Conservation (phyloP, 2,888 invertebrate species). For the Vanessa cardui region DNA sequence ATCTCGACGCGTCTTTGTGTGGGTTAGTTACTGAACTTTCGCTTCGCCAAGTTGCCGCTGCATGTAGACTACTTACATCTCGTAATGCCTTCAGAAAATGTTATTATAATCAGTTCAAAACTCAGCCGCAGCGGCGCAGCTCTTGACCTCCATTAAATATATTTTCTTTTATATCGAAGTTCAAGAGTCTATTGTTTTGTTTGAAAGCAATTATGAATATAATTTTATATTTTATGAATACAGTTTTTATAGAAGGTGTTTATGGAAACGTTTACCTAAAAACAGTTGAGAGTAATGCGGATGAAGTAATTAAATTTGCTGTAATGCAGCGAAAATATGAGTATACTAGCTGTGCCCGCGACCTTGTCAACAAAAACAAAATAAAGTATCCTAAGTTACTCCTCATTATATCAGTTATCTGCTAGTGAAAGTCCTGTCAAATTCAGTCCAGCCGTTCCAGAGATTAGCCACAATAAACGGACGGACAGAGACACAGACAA, state of each 20-base stretch:
- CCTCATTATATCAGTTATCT: too few species aligned
- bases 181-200: conserved; percentile 6
- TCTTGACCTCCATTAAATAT: conserved; percentile 24
- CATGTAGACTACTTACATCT: conserved; percentile 18
- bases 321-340: too few species aligned
- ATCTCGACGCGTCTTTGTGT: not conserved
- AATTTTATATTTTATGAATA: conserved; percentile 3
- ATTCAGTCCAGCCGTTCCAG: too few species aligned
- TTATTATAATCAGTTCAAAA: conserved; percentile 29
- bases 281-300: too few species aligned
- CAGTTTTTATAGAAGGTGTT: not conserved
- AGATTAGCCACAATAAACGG: too few species aligned
- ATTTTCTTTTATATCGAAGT: conserved; percentile 9
- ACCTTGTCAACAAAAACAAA: too few species aligned
- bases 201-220: not conserved
- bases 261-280: too few species aligned
- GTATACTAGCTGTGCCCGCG: too few species aligned
- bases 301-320: too few species aligned
- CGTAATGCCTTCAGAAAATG: conserved; percentile 25
- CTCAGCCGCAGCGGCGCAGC: conserved; percentile 13
- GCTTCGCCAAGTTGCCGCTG: conserved; percentile 18
- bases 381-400: too few species aligned
- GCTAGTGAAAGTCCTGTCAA: too few species aligned
- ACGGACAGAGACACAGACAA: too few species aligned
- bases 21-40: conserved; percentile 12